Evolutionary conservation across 2,888 invertebrate species (phyloP), one percentile per base, ranked within the genome.

Genomic region (Drymonia ruficornis): DNA sequence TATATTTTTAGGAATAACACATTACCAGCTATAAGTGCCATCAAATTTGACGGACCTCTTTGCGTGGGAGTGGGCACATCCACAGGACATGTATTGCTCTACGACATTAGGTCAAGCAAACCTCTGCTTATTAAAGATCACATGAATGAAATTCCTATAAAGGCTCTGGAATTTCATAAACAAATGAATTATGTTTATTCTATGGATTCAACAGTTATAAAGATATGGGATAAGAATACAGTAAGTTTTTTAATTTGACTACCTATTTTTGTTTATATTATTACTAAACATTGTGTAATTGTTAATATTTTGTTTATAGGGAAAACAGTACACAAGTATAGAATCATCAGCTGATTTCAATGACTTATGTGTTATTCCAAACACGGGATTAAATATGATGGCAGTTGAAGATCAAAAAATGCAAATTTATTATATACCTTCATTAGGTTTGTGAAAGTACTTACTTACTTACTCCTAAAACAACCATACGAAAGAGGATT

Each of bases 391-490:
- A 84, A 92, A 99, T 70, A 98, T 99, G 87, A 95, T 99, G 83
- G 99, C 99, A 0, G 98, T 98, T 81, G 99, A 99, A 93, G 96
- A 96, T 71, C 95, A 96, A 31, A 99, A 99, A 93, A 97, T 99
- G 93, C 95, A 97, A 76, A 96, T 98, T 0, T 99, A 98, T 87
- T 99, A 98, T 79, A 96, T 99, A 63, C 99, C 99, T 49, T 95
- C 95, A 70, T 91, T 96, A 83, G 95, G 95, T 74, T 51, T 45
- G 53, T 44, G 9, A 29, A 29, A n/a, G 12, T 38, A 38, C n/a
- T 15, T 11, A 38, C 6, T 43, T 28, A 28, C 5, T 28, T 28
- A 8, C 28, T 28, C 0, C 5, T 28, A 28, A 31, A 3, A 11
- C 9, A 11, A 31, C 12, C 12, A 49, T 31, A 43, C 15, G 28